A percentile compares a stretch with the other conserved stretches of the same genome.
Conservation (phyloP, 2,888 invertebrate species). For the Digitonthophagus gazella region DNA sequence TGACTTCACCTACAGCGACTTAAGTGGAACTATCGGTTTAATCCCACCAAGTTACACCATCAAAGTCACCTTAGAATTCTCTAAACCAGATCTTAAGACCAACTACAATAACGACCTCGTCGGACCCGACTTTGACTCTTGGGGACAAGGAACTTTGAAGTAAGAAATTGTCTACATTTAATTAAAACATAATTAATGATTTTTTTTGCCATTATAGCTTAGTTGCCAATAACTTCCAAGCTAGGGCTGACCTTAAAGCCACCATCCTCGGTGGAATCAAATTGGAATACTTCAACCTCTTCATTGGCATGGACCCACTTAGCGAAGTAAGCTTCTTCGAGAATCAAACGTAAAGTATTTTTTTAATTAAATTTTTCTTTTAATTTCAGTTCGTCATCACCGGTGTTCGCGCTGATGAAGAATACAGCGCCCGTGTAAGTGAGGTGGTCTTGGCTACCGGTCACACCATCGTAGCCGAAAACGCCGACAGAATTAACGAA, state of each 20-base stretch:
- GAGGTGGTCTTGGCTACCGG: conserved; percentile 12
- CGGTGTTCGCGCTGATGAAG: conserved; percentile 19
- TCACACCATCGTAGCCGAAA: conserved; percentile 3
- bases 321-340: conserved; percentile 15
- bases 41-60: conserved; percentile 21
- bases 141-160: conserved; percentile 15
- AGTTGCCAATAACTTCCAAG: conserved; percentile 13
- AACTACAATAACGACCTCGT: conserved; percentile 13
- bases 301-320: conserved; percentile 18
- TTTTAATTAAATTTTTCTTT: background rate
- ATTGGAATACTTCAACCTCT: conserved; percentile 9
- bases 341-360: too few relatives aligned
- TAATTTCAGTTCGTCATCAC: conserved; percentile 19
- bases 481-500: conserved; percentile 6
- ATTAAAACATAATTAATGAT: background rate
- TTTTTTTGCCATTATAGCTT: conserved; percentile 3
- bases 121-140: background rate
- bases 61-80: conserved; percentile 4
- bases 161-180: conserved; percentile 10
- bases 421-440: conserved; percentile 16
- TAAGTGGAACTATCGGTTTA: conserved; percentile 20
- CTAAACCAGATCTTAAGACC: conserved; percentile 10
- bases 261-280: conserved; percentile 16
- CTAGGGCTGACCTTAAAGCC: conserved; percentile 9
- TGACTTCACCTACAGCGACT: conserved; percentile 1